These are phyloP conservation scores for Sesamia nonagrioides DNA, from an alignment of 1,140 invertebrate genomes.

Conservation along the genomic window DNA sequence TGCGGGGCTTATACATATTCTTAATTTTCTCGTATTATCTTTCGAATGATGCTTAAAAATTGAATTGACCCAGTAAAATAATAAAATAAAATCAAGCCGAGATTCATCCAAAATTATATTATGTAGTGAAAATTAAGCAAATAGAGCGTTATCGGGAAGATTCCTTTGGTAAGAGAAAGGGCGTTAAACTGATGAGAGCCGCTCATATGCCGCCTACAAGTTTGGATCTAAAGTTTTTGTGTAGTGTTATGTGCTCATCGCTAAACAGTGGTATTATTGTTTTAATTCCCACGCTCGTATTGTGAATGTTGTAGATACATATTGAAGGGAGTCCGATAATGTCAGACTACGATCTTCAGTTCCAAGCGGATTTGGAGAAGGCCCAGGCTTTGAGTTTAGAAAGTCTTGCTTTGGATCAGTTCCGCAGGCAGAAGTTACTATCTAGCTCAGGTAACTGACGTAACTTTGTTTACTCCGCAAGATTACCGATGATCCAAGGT, in stretches of 20 bases:
- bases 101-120: slow-evolving; percentile 60
- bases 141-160: slow-evolving; percentile 64
- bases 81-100: slow-evolving; percentile 58
- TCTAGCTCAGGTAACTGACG: slow-evolving; percentile 80
- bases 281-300: slow-evolving; percentile 73
- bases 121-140: slow-evolving; percentile 74
- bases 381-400: slow-evolving; percentile 95
- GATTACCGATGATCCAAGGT: slow-evolving; percentile 66
- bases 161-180: slow-evolving; percentile 67
- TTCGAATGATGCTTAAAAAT: slow-evolving; percentile 56
- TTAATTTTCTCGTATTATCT: slow-evolving; percentile 18
- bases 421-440: slow-evolving; percentile 89
- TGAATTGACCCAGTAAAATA: slow-evolving; percentile 58
- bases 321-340: slow-evolving; percentile 70
- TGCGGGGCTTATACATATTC: no score
- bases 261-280: slow-evolving; percentile 70
- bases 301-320: slow-evolving; percentile 69
- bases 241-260: slow-evolving; percentile 60
- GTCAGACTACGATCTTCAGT: slow-evolving; percentile 93
- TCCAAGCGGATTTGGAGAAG: slow-evolving; percentile 94
- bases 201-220: slow-evolving; percentile 51
- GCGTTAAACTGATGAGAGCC: slow-evolving; percentile 46
- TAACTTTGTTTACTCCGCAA: slow-evolving; percentile 75
- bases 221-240: slow-evolving; percentile 65
- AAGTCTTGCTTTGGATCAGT: slow-evolving; percentile 94